These are phyloP conservation scores for Meteorus colon DNA, from an alignment of 2,888 invertebrate genomes.

Conservation along the genomic window DNA sequence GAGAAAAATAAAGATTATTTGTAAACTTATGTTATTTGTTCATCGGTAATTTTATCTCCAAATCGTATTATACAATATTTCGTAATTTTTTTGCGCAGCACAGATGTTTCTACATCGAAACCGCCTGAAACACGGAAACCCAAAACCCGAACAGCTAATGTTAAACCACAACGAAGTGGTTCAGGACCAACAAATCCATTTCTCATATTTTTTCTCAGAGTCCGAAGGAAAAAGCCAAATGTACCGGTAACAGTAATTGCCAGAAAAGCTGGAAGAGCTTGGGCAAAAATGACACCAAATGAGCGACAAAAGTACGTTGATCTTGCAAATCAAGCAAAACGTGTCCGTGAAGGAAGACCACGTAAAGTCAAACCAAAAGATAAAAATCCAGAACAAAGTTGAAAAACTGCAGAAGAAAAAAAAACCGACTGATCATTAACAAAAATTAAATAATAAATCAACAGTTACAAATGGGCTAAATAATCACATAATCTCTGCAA, in stretches of 20 bases:
- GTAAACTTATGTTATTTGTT: background rate
- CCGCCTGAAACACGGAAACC: background rate
- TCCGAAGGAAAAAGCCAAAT: slow-evolving; percentile 62
- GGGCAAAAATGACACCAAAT: slow-evolving; percentile 62
- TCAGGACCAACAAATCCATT: slow-evolving; percentile 65
- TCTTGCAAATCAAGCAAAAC: slow-evolving; percentile 65
- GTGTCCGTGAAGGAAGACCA: slow-evolving; percentile 56
- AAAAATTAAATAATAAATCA: slow-evolving; percentile 19
- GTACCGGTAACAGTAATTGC: slow-evolving; percentile 63
- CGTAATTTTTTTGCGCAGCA: slow-evolving; percentile 56
- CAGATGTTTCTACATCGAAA: slow-evolving; percentile 52
- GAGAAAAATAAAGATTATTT: slow-evolving; percentile 2
- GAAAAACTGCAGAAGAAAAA: background rate
- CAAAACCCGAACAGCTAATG: slow-evolving; percentile 21
- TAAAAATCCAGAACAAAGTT: background rate
- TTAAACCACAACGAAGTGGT: slow-evolving; percentile 26
- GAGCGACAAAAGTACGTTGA: slow-evolving; percentile 67
- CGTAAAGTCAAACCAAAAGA: slow-evolving; percentile 51
- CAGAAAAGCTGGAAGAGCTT: slow-evolving; percentile 64
- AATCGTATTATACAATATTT: slow-evolving; percentile 30
- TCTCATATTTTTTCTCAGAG: slow-evolving; percentile 64
- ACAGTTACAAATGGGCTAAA: slow-evolving; percentile 12
- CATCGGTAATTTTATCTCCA: background rate
- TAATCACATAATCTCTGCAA: slow-evolving; percentile 21
- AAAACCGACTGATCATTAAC: no score